Percentiles rank a stretch among this genome's conserved stretches.
phyloP scores from a whole-genome alignment of 92 coral and sea anemone genomes.

The Epizoanthus stellaris region DNA sequence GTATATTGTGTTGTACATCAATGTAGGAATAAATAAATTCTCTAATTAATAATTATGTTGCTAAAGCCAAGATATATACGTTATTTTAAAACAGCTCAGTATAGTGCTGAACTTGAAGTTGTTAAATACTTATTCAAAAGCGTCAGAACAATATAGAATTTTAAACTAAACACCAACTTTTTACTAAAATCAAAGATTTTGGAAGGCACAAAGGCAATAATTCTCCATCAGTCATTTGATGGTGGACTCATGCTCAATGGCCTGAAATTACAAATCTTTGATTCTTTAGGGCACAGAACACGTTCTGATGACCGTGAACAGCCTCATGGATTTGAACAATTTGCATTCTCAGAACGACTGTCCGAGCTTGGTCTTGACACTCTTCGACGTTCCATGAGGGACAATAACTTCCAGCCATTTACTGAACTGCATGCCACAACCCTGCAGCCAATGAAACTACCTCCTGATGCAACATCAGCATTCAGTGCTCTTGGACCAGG shows the following conservation, averaged over 20 bases:
- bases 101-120: background rate
- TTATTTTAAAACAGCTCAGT: background rate
- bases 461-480: constrained; percentile 83
- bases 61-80: too few relatives aligned
- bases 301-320: constrained; percentile 97
- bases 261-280: constrained; percentile 44
- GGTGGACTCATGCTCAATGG: constrained; percentile 29
- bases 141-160: background rate
- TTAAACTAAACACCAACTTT: background rate
- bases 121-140: background rate
- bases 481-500: constrained; percentile 91
- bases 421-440: constrained; percentile 93
- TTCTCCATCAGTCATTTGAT: constrained; percentile 5
- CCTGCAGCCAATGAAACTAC: constrained; percentile 85
- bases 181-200: constrained; percentile 18
- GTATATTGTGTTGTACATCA: background rate
- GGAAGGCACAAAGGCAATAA: background rate
- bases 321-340: constrained; percentile 92
- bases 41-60: too few relatives aligned
- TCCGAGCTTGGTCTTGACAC: constrained; percentile 89
- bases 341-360: constrained; percentile 88
- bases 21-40: too few relatives aligned
- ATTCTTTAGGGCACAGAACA: constrained; percentile 94
- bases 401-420: constrained; percentile 86
- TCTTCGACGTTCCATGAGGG: constrained; percentile 82